phyloP scores from a whole-genome alignment of 1,140 invertebrate species.

The Pseudomyrmex flavicornis region DNA sequence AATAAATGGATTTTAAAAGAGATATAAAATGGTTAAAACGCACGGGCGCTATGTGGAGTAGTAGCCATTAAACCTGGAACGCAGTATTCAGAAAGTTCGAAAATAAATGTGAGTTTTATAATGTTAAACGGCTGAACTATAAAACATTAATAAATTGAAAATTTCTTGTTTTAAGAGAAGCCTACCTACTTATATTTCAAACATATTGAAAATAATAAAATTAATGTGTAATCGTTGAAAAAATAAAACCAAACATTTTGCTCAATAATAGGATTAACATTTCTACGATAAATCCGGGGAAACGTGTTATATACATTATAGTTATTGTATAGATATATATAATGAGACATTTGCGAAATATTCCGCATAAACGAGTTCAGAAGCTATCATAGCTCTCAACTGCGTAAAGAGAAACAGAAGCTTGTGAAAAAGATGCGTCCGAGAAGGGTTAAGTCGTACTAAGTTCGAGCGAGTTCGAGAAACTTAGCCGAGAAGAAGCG shows the following conservation, averaged over 20 bases:
- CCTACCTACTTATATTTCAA: not conserved
- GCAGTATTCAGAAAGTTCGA: slow-evolving; percentile 13
- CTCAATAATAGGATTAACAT: not conserved
- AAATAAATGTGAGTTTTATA: slow-evolving; percentile 41
- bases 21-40: slow-evolving; percentile 21
- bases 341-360: not conserved
- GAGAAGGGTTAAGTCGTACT: slow-evolving; percentile 61
- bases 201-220: not conserved
- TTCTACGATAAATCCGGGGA: not conserved
- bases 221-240: not conserved
- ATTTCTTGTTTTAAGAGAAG: not conserved
- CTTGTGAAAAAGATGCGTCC: slow-evolving; percentile 1
- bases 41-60: not conserved
- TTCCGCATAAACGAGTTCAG: not conserved
- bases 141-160: slow-evolving; percentile 11
- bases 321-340: not conserved
- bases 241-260: not conserved
- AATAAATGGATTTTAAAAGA: slow-evolving; percentile 56
- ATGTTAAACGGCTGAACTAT: not conserved
- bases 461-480: slow-evolving; percentile 74
- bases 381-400: slow-evolving; percentile 29
- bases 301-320: not conserved
- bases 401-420: slow-evolving; percentile 49
- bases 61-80: not conserved
- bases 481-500: slow-evolving; percentile 58